A percentile compares a stretch with the other conserved stretches of the same genome.
phyloP scores from a whole-genome alignment of 2,888 invertebrate genomes.

The Athetis lepigone region DNA sequence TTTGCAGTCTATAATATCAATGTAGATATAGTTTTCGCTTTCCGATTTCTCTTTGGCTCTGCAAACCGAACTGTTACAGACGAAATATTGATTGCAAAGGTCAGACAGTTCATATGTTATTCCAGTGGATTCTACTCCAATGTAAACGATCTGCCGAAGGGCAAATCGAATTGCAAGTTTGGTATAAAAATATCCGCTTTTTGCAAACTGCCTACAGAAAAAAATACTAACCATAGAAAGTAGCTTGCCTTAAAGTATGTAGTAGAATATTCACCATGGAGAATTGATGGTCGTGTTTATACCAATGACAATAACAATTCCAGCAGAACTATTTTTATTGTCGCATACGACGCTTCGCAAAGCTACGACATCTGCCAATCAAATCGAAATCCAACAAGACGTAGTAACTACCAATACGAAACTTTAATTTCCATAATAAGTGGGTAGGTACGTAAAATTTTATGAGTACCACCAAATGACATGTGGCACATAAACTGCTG shows the following conservation, averaged over 20 bases:
- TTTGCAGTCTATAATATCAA: slow-evolving; percentile 10
- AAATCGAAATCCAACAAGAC: neutral
- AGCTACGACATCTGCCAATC: too few relatives aligned
- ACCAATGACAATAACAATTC: too few relatives aligned
- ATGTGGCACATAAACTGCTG: slow-evolving; percentile 47
- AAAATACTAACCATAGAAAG: neutral
- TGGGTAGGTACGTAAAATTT: slow-evolving; percentile 21
- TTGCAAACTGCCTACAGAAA: slow-evolving; percentile 25
- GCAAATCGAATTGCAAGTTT: slow-evolving; percentile 57
- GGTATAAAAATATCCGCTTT: slow-evolving; percentile 51
- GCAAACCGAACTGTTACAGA: slow-evolving; percentile 55
- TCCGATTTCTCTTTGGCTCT: slow-evolving; percentile 53
- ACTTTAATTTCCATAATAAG: slow-evolving; percentile 7
- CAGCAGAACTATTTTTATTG: too few relatives aligned
- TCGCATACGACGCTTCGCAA: too few relatives aligned
- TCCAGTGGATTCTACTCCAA: slow-evolving; percentile 60
- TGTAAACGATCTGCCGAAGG: slow-evolving; percentile 63
- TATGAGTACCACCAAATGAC: slow-evolving; percentile 50
- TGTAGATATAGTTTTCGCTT: slow-evolving; percentile 41
- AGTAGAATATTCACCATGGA: too few relatives aligned
- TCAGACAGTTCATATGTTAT: slow-evolving; percentile 67
- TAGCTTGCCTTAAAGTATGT: slow-evolving; percentile 4
- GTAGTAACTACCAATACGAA: neutral
- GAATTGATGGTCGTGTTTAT: too few relatives aligned
- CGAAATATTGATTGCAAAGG: slow-evolving; percentile 67